phyloP scores from a whole-genome alignment of 2,888 invertebrate genomes.

The Lepidocyrtinus sp. region DNA sequence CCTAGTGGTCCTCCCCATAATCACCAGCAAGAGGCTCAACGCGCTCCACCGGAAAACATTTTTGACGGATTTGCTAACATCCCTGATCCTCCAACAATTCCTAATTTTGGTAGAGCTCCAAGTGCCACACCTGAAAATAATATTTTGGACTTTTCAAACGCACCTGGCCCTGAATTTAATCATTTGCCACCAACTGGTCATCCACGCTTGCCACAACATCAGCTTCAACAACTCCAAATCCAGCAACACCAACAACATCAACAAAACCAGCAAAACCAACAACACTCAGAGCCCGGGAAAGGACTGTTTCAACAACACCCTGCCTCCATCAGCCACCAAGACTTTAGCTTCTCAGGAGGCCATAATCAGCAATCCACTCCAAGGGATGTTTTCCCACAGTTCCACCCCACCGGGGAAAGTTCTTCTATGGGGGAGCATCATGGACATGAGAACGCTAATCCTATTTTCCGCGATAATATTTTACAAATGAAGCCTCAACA shows the following conservation, averaged over 20 bases:
- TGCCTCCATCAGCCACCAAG: neutral
- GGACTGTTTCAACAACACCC: neutral
- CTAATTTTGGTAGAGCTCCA: constrained; percentile 28
- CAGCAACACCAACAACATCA: constrained; percentile 24
- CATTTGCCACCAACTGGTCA: neutral
- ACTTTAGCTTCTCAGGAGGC: neutral
- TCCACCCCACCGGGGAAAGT: neutral
- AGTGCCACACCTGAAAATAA: neutral
- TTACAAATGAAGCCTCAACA: constrained; percentile 59
- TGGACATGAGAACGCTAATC: constrained; percentile 58
- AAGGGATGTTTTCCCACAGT: constrained; percentile 31
- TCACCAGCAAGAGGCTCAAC: constrained; percentile 11
- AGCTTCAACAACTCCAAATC: neutral
- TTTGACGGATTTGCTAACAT: constrained; percentile 42
- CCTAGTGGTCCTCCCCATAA: constrained; percentile 33
- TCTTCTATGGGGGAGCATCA: neutral
- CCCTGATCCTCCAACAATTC: constrained; percentile 52
- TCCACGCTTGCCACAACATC: neutral
- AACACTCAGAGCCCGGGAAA: neutral
- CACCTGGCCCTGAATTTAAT: constrained; percentile 4
- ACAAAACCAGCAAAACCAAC: constrained; percentile 6
- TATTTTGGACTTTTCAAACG: neutral
- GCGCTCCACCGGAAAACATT: constrained; percentile 54
- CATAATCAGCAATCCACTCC: constrained; percentile 20
- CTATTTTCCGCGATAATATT: constrained; percentile 67